Conservation (phyloP, 2,113 vertebrate species). For the Melanerpes formicivorus region DNA sequence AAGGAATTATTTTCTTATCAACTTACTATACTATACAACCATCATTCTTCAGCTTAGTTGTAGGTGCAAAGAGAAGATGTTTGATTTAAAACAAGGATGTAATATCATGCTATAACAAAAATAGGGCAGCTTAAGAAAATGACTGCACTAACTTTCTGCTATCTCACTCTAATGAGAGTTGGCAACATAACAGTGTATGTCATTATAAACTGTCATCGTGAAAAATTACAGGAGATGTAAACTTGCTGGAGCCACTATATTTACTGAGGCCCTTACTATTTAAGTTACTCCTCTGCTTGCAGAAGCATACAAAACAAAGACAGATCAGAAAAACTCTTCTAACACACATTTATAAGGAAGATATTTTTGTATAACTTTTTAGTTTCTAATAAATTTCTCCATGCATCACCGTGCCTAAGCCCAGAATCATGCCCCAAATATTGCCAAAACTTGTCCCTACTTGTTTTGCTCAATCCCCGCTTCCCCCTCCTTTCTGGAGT, state of each 20-base stretch:
- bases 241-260: constrained; percentile 23
- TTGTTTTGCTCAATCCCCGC: no score
- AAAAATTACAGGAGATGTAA: constrained; percentile 51
- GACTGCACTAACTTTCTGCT: constrained; percentile 22
- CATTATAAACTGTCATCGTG: constrained; percentile 43
- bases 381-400: background rate
- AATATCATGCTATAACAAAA: constrained; percentile 39
- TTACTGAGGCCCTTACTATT: constrained; percentile 1
- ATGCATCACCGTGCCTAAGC: background rate
- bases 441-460: no score
- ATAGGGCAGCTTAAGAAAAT: background rate
- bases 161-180: constrained; percentile 36
- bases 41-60: background rate
- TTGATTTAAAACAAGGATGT: constrained; percentile 39
- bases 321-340: background rate
- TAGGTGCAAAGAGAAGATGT: constrained; percentile 32
- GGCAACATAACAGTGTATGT: constrained; percentile 46
- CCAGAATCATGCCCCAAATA: no score
- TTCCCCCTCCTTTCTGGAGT: no score
- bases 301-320: background rate
- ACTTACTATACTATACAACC: background rate
- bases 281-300: background rate
- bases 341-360: background rate
- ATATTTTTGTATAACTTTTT: background rate
- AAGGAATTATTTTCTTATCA: background rate